These are phyloP conservation scores for Apis mellifera DNA, from an alignment of 1,140 invertebrate species.

Conservation along the genomic window Amel_HAv3.1 CM009934.2:4518501-4519000, in stretches of 20 bases:
- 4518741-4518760: too few species aligned
- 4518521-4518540: background rate
- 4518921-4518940: slow-evolving; percentile 43
- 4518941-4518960: slow-evolving; percentile 54
- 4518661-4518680: too few species aligned
- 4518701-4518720: too few species aligned
- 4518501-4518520: slow-evolving; percentile 14
- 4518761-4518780: too few species aligned
- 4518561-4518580: background rate
- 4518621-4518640: too few species aligned
- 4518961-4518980: slow-evolving; percentile 5
- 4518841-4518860: background rate
- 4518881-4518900: slow-evolving; percentile 42
- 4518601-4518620: too few species aligned
- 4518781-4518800: too few species aligned
- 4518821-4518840: background rate
- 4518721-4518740: too few species aligned
- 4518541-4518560: background rate
- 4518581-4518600: background rate
- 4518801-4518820: background rate
- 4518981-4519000: background rate
- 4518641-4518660: too few species aligned
- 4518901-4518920: slow-evolving; percentile 30
- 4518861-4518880: too few species aligned
- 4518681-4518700: too few species aligned